These are phyloP conservation scores for Mystacides longicornis DNA, from an alignment of 2,888 invertebrate species.

Conservation along the genomic window DNA sequence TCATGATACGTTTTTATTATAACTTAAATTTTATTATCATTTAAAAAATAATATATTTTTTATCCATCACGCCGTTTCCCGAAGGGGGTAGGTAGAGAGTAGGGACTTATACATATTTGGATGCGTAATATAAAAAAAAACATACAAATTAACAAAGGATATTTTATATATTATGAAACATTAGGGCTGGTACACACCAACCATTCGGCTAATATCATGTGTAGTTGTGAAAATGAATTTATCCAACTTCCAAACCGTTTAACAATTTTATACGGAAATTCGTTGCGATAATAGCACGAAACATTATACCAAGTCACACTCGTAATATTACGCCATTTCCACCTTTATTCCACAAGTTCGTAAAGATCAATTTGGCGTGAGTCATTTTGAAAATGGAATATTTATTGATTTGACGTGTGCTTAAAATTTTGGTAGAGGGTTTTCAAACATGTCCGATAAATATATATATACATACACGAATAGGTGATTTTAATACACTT, in stretches of 20 bases:
- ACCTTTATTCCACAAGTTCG: too few species aligned
- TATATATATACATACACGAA: neutral
- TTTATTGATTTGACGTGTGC: neutral
- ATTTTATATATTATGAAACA: too few species aligned
- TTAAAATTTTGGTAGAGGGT: neutral
- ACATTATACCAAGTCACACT: neutral
- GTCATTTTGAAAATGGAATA: neutral
- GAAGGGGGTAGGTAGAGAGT: too few species aligned
- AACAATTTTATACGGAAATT: conserved; percentile 19
- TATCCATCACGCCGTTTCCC: too few species aligned
- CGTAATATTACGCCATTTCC: neutral
- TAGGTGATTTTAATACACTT: neutral
- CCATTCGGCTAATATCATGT: too few species aligned
- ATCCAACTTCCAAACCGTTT: conserved; percentile 25
- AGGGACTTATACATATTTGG: too few species aligned
- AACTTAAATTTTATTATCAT: too few species aligned
- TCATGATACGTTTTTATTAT: too few species aligned
- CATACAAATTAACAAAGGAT: too few species aligned
- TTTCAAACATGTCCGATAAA: conserved; percentile 1
- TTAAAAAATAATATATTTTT: too few species aligned
- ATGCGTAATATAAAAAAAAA: too few species aligned
- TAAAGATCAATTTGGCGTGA: neutral
- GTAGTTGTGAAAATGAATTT: conserved; percentile 20
- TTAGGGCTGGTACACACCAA: too few species aligned
- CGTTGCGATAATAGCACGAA: conserved; percentile 5